phyloP scores from a whole-genome alignment of 2,888 invertebrate species.

The Ellobium chinense region DNA sequence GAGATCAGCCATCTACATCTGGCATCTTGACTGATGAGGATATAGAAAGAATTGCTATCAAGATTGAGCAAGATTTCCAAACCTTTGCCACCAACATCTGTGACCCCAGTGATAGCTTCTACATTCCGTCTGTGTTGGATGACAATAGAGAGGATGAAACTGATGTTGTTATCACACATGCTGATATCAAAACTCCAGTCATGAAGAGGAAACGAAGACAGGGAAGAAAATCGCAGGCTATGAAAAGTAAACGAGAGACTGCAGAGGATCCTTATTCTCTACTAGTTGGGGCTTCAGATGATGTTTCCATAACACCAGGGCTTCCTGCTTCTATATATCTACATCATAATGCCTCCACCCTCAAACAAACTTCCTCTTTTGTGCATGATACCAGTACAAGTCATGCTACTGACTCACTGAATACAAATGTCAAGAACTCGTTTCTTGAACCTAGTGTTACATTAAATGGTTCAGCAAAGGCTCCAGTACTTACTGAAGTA shows the following conservation, averaged over 20 bases:
- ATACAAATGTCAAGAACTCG: no score
- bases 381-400: no score
- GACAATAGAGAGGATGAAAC: not conserved
- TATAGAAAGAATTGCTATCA: constrained; percentile 8
- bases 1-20: no score
- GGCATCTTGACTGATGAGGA: constrained; percentile 26
- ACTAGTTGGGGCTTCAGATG: not conserved
- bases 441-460: no score
- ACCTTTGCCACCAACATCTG: not conserved
- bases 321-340: not conserved
- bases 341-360: no score
- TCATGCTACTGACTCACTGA: no score
- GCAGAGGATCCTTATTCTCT: no score
- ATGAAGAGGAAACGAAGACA: not conserved
- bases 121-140: constrained; percentile 33
- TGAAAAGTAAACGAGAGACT: not conserved
- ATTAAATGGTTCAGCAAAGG: no score
- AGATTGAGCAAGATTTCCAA: constrained; percentile 27
- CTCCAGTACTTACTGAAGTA: no score
- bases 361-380: not conserved
- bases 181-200: constrained; percentile 2
- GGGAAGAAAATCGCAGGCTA: not conserved
- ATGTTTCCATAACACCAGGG: not conserved
- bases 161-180: constrained; percentile 21
- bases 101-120: constrained; percentile 16